Conservation (phyloP, 2,888 invertebrate species). For the Drosophila algonquin region DNA sequence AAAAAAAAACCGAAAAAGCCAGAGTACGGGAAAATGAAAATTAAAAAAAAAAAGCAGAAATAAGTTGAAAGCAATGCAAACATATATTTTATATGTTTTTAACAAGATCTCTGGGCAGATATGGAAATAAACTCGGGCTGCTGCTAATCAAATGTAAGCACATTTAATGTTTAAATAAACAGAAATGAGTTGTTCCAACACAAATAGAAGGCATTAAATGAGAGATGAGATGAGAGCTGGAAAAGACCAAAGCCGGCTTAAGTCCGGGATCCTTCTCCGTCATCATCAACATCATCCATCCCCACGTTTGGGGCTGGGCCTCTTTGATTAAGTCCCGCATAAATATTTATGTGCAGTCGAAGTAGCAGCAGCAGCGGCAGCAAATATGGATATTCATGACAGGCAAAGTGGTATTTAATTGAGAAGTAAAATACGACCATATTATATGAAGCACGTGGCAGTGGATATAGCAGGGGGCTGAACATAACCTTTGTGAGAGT, state of each 20-base stretch:
- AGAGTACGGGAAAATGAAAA: constrained; percentile 25
- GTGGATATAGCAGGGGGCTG: background rate
- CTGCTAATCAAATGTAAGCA: constrained; percentile 70
- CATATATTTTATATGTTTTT: constrained; percentile 48
- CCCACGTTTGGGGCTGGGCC: background rate
- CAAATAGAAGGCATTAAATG: constrained; percentile 43
- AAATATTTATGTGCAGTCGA: constrained; percentile 60
- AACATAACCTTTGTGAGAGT: too few relatives aligned
- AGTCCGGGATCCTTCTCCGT: background rate
- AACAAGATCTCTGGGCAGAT: constrained; percentile 21
- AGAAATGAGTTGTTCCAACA: constrained; percentile 37
- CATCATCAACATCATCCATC: background rate
- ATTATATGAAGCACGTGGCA: constrained; percentile 20
- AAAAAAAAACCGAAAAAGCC: constrained; percentile 20
- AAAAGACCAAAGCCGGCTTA: constrained; percentile 19
- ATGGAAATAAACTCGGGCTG: constrained; percentile 57
- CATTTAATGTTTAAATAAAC: constrained; percentile 71
- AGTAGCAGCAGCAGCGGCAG: constrained; percentile 12
- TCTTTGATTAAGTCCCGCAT: constrained; percentile 62
- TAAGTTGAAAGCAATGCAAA: constrained; percentile 47
- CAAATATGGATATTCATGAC: constrained; percentile 42
- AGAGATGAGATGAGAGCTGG: constrained; percentile 3
- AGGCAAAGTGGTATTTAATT: constrained; percentile 64
- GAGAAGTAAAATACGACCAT: constrained; percentile 54
- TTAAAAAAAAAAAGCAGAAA: constrained; percentile 18